A percentile compares a stretch with the other conserved stretches of the same genome.
Evolutionary conservation across 2,797 vertebrate species (phyloP).

Genomic region (Micromesistius poutassou): DNA sequence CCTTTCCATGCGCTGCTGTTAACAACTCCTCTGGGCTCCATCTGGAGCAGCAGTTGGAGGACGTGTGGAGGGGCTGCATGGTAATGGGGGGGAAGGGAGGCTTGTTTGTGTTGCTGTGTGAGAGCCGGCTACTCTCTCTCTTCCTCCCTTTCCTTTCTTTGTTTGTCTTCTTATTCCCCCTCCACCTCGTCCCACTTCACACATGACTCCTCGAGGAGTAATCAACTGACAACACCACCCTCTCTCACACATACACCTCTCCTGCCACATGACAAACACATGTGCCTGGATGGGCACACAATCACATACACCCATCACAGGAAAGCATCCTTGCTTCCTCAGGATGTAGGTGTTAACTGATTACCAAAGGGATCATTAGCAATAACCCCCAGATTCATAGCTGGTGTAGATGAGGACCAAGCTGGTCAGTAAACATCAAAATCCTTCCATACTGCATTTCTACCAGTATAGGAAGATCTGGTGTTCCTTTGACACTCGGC

Average conservation of each 20-base stretch:
- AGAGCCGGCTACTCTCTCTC: slow-evolving; percentile 65
- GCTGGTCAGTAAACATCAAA: too few relatives aligned
- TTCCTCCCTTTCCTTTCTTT: slow-evolving; percentile 49
- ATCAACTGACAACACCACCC: slow-evolving; percentile 72
- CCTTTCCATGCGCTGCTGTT: slow-evolving; percentile 62
- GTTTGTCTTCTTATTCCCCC: slow-evolving; percentile 62
- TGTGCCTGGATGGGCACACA: slow-evolving; percentile 9
- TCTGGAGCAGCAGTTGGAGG: slow-evolving; percentile 68
- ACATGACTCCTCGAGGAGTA: slow-evolving; percentile 67
- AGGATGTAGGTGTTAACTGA: slow-evolving; percentile 63
- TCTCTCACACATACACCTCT: slow-evolving; percentile 52
- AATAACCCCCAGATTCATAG: neutral
- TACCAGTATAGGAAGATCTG: neutral
- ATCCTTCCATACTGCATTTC: neutral
- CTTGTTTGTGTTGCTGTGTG: slow-evolving; percentile 53
- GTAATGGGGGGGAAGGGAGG: slow-evolving; percentile 43
- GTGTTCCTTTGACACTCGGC: neutral
- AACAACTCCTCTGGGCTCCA: slow-evolving; percentile 68
- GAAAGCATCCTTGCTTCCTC: slow-evolving; percentile 69
- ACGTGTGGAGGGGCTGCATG: slow-evolving; percentile 35
- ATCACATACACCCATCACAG: slow-evolving; percentile 58
- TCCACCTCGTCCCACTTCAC: slow-evolving; percentile 59
- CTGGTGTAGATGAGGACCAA: neutral
- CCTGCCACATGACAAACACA: slow-evolving; percentile 67
- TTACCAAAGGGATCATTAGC: slow-evolving; percentile 29